Evolutionary conservation across 1,140 invertebrate genomes (phyloP).

Genomic region (Bombyx mandarina): DNA sequence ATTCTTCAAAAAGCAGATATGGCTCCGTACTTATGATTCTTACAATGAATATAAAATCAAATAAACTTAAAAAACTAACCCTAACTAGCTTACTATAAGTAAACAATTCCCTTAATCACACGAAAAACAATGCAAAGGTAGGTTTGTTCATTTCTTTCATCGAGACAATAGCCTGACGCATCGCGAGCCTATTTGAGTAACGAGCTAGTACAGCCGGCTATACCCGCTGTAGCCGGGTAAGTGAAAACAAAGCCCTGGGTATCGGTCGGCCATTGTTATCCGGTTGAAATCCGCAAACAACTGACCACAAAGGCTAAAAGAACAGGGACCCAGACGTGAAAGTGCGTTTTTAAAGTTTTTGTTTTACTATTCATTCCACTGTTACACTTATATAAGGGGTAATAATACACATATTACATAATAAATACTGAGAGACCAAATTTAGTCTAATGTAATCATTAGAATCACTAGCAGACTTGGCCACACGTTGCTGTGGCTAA

Average conservation of each 20-base stretch:
- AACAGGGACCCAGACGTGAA: not conserved
- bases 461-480: too few relatives aligned
- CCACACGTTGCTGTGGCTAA: too few relatives aligned
- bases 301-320: conserved; percentile 6
- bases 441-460: too few relatives aligned
- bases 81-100: too few relatives aligned
- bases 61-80: too few relatives aligned
- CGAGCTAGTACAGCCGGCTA: conserved; percentile 14
- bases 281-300: conserved; percentile 29
- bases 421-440: too few relatives aligned
- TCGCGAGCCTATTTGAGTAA: conserved; percentile 32
- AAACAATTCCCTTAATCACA: conserved; percentile 3
- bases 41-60: too few relatives aligned
- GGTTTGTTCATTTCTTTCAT: conserved; percentile 12
- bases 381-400: not conserved
- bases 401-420: too few relatives aligned
- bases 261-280: conserved; percentile 31
- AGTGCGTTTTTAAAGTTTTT: not conserved
- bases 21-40: too few relatives aligned
- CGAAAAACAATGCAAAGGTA: not conserved
- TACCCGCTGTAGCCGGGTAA: conserved; percentile 27
- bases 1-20: too few relatives aligned
- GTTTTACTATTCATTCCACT: not conserved
- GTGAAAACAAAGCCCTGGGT: conserved; percentile 39
- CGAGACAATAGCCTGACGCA: conserved; percentile 18